phyloP scores from a whole-genome alignment of 2,888 invertebrate genomes.

The Morpho deidamia region DNA sequence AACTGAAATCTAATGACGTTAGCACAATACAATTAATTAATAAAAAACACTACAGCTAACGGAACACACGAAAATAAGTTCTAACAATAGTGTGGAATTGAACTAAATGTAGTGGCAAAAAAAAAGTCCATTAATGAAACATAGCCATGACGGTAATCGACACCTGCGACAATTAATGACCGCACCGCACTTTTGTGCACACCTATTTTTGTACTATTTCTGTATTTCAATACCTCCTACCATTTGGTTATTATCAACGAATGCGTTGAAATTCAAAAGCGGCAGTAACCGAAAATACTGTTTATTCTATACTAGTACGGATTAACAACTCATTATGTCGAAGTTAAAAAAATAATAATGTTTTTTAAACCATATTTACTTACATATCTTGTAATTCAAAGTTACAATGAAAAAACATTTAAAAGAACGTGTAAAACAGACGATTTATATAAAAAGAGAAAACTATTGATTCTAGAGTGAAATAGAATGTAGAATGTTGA shows the following conservation, averaged over 20 bases:
- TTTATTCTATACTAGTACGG: neutral
- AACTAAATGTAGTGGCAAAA: conserved; percentile 25
- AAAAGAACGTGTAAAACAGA: too few species aligned
- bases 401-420: too few species aligned
- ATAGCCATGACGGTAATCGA: conserved; percentile 46
- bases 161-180: conserved; percentile 64
- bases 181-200: conserved; percentile 42
- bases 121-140: conserved; percentile 40
- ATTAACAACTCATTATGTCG: neutral
- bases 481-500: too few species aligned
- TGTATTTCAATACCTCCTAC: conserved; percentile 20
- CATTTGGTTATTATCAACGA: conserved; percentile 19
- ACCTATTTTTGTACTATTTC: conserved; percentile 20
- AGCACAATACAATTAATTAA: too few species aligned
- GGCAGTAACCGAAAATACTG: neutral
- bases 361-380: too few species aligned
- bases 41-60: neutral
- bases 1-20: too few species aligned
- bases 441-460: too few species aligned
- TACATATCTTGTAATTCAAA: too few species aligned
- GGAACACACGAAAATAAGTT: neutral
- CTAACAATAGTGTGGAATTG: neutral
- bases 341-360: too few species aligned
- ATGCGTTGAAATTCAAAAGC: conserved; percentile 7
- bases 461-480: too few species aligned